Base-by-base conservation (phyloP, 2,797 vertebrate genomes). In the Enoplosus armatus region DNA sequence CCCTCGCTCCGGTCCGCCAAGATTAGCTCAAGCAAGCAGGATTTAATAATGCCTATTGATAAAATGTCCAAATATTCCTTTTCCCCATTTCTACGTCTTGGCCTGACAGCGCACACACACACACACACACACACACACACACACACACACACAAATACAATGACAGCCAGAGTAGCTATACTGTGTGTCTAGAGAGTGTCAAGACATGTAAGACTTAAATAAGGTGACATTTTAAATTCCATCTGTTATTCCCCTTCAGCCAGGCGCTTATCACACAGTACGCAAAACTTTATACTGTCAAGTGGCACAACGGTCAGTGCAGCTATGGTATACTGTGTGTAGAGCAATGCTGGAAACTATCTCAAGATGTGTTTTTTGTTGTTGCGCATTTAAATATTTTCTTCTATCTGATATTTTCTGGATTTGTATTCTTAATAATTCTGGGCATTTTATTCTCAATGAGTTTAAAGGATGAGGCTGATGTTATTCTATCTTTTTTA, bases 21-120 rank as follows among this genome's bases (percentile, higher is more conserved):
- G 95, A 96, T 96, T 95, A 96, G 94, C 93, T 95, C 93, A 94
- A 92, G 93, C 95, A 94, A 95, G 93, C 92, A 93, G 95, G 94
- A 96, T 96, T 95, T 96, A 96, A 96, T 96, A 95, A 96, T 95
- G 93, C 93, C 93, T 95, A 96, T 96, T 96, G 95, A 96, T 95
- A 95, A 96, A 95, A 93, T 93, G 95, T 96, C 95, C 95, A 95
- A 95, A 95, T 96, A 95, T 96, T 95, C 93, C 93, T 92, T 93
- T 94, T 89, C 86, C 92, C 91, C 87, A 94, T 95, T 78, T 84
- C 85, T 89, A 82, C 78, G 22, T 80, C 85, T 92, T 72, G 69
- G 71, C 63, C 59, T 75, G 73, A 85, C 86, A 87, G 72, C 67
- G 67, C 77, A 69, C 58, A 60, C 77, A 66, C 64, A 68, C 76